Base-by-base conservation (phyloP, 2,113 vertebrate species). In the Lagopus leucura region DNA sequence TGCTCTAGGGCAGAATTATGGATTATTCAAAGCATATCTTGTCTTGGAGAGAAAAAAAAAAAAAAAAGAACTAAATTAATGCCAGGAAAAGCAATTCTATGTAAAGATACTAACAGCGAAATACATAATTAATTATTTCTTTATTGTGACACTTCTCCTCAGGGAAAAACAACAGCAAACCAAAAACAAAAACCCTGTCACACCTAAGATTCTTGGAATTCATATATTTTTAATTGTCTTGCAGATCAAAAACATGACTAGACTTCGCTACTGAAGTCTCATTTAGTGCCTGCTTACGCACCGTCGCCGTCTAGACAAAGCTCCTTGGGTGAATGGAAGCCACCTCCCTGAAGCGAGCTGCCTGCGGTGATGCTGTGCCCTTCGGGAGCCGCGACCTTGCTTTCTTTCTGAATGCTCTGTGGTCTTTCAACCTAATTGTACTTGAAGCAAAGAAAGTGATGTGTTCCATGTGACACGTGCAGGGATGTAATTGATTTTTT, bases 191-290 rank as follows among this genome's bases (percentile, higher is more conserved):
- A 10, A 5, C 5, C 6, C 21, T 85, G 55, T 55, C 10, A 47
- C 34, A 87, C 32, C 15, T 71, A 77, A 73, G 38, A 60, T 82
- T 85, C 65, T 43, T 60, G 11, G 38, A 74, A 83, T 77, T 96
- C 72, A 89, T 91, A 19, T 92, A 91, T 95, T 91, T 92, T 94
- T 89, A 47, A 89, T 94, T 92, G 47, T 61, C 38, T 85, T 78
- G 47, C 88, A 82, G 67, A 89, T 93, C 60, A 93, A 81, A 92
- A 90, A 2, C 50, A 63, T 77, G n/a, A 58, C 64, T 77, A 72
- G 88, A 87, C 27, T 71, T 58, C 70, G 28, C 48, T 83, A 11
- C 2, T 92, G 77, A 82, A 79, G 61, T 15, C 24, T 90, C 34
- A 47, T 72, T 83, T 40, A n/a, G 30, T 16, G 45, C 32, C 8